Evolutionary conservation across 2,888 invertebrate genomes (phyloP), one percentile per base, ranked within the genome.

Genomic region (Lingula anatina): DNA sequence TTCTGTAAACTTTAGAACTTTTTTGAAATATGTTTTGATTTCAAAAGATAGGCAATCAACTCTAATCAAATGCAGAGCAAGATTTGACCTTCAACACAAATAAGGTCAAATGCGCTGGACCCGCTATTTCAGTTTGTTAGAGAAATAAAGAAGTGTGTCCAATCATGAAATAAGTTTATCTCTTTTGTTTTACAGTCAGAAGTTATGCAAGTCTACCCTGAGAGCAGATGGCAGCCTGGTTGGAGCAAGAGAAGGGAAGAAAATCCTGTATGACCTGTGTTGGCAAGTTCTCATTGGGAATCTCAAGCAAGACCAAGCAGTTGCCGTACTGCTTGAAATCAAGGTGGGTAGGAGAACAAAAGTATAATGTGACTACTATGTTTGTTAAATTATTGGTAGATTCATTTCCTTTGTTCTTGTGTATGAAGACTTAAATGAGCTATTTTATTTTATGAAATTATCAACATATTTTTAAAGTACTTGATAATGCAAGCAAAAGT

Each of bases 181-280:
- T 21, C 25, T 37, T 50, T 52, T 46, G 48, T 39, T 48, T 65
- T 60, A 25, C 54, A 71, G 71, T 53, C 40, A 68, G 36, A 68
- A 66, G 46, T 53, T 59, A 36, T 71, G 70, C 54, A 57, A 52
- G 24, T 50, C 55, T 38, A 46, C 53, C n/a, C 44, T 64, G 24
- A 58, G 54, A 24, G 60, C 56, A 39, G 55, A 53, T 47, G 25
- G 59, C 37, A 50, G 57, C 46, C 54, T 53, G 20, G 50, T 53
- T 15, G 56, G 55, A 5, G 53, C 51, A 18, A 56, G 54, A 43
- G 57, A 60, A 40, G 79, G 91, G 64, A 85, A 86, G 54, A 83
- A 84, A 68, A 84, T 84, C 60, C 80, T 94, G 47, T 90, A 90
- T 79, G 87, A 90, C 69, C 80, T 94, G 56, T 81, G 92, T 63